Conservation (phyloP, 2,888 invertebrate genomes). For the Byasa hedistus region DNA sequence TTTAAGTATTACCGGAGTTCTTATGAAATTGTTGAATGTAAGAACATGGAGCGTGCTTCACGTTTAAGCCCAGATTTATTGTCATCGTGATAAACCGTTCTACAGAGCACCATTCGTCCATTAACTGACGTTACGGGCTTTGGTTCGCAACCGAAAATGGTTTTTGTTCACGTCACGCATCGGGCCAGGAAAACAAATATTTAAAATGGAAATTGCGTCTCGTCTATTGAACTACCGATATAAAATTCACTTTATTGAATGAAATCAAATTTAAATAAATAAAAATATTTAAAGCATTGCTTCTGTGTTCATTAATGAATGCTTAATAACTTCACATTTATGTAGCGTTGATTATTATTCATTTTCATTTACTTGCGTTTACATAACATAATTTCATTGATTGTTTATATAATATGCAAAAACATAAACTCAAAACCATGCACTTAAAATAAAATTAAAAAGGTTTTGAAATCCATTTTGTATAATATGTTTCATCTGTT, state of each 20-base stretch:
- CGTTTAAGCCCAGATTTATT: constrained; percentile 63
- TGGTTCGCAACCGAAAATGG: constrained; percentile 47
- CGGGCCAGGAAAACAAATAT: constrained; percentile 32
- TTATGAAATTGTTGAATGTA: constrained; percentile 45
- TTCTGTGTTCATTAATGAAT: background rate
- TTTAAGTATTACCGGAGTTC: constrained; percentile 32
- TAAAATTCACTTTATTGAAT: constrained; percentile 5
- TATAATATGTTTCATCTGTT: too few relatives aligned
- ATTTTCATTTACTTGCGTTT: background rate
- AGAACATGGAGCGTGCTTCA: constrained; percentile 49
- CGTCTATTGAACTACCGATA: constrained; percentile 15
- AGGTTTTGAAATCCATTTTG: too few relatives aligned
- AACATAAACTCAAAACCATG: too few relatives aligned
- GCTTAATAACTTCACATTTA: background rate
- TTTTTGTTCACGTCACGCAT: constrained; percentile 43
- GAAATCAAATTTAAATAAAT: background rate
- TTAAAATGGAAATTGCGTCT: constrained; percentile 29
- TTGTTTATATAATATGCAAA: too few relatives aligned
- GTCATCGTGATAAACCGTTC: constrained; percentile 66
- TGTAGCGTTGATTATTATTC: background rate
- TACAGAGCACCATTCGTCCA: constrained; percentile 61
- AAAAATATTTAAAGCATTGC: background rate
- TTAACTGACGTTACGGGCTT: constrained; percentile 50
- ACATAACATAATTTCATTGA: too few relatives aligned
- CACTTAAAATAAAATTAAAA: too few relatives aligned